Evolutionary conservation across 2,888 invertebrate species (phyloP), one percentile per base, ranked within the genome.

Genomic region (Drosophila robusta): DNA sequence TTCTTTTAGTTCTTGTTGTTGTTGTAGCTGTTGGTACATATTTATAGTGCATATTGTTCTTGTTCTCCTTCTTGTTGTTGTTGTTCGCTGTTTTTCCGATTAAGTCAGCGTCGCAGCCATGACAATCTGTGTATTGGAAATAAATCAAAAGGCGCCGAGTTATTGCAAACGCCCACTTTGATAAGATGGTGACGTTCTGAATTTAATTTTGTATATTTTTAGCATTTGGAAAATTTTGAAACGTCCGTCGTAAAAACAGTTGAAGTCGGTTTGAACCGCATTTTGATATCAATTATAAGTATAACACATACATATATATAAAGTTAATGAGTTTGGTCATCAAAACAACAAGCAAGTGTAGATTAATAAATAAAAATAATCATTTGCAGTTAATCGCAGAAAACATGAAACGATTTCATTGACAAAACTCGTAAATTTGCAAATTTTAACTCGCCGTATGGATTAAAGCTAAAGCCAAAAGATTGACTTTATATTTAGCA

Each of bases 401-500:
- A 54, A 44, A 54, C 46, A 44, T 54, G 39, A 26, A 58, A 39
- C 18, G 51, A 74, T 49, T 65, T 70, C 50, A 56, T 62, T 70
- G 44, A 62, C 49, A 50, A 58, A 66, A 56, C 44, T 56, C 42
- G 52, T 64, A 70, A 45, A 65, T 67, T 49, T 47, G 24, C n/a
- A 61, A 45, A 55, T 60, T 61, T 58, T 68, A 58, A 42, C 64
- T 62, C 1, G 46, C 56, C 56, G 45, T 39, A 60, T 75, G 75
- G 76, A 68, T 75, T 75, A 70, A 68, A 47, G 47, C 61, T 41
- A 4, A 34, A 12, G 47, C 44, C 47, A 62, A 60, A 80, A 74
- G 64, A 77, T 79, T 70, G 71, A 85, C 77, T 79, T 85, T 75
- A 85, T 81, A 79, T 82, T 79, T 75, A 77, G 69, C 70, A 85